Base-by-base conservation (phyloP, 2,888 invertebrate species). In the Clunio marinus region DNA sequence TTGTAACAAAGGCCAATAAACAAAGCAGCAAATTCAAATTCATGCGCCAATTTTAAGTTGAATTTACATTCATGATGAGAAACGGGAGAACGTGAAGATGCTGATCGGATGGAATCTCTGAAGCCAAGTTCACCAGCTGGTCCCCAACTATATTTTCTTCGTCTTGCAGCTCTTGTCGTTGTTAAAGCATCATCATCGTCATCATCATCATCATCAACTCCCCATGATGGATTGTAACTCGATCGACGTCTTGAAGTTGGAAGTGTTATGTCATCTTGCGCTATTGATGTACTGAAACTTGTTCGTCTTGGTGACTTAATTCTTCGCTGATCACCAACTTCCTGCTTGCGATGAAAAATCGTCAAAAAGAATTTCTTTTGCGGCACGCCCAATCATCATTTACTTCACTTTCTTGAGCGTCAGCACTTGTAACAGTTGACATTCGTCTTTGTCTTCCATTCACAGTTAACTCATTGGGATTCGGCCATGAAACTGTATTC, bases 61-160 rank as follows among this genome's bases (percentile, higher is more conserved):
- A 37, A 58, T 58, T 88, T 93, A 94, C 94, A 94, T 83, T 91
- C 92, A 78, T 93, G 93, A 83, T 94, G 93, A 73, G 93, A 93
- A 75, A 83, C 81, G 69, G 85, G 84, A 72, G 87, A 88, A 75
- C 88, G 85, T 71, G 91, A 89, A 72, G 88, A 87, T 75, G 87
- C 86, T 71, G 89, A 88, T 75, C 89, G 83, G 76, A 91, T 81
- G 70, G 92, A 91, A 73, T 88, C 87, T 71, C 89, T 83, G 71
- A 75, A 75, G 71, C 73, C 75, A 69, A 72, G 74, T 73, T 75
- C 77, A 74, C 77, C 77, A 32, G 77, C 74, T 15, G 78, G 79
- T 69, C 78, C 79, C 79, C 79, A 79, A 71, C 79, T 79, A 62
- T 75, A 75, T 4, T 78, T 76, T 20, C 79, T 75, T 60, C 73